phyloP scores from a whole-genome alignment of 2,113 vertebrate species.

The human region GRCh38 chr16:83590001-83590500 shows the following conservation, averaged over 20 bases:
- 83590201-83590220: background rate
- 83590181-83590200: fast-evolving
- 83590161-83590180: background rate
- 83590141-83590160: background rate
- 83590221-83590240: background rate
- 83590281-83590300: fast-evolving
- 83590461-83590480: background rate
- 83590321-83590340: background rate
- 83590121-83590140: too few relatives aligned
- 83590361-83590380: fast-evolving
- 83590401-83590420: background rate
- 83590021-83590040: fast-evolving
- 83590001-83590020: background rate
- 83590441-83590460: background rate
- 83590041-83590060: fast-evolving
- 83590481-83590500: background rate
- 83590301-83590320: background rate
- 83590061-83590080: fast-evolving
- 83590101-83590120: background rate
- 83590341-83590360: background rate
- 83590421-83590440: fast-evolving
- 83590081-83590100: fast-evolving
- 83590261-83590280: background rate
- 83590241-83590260: background rate
- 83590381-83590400: background rate